Evolutionary conservation across 1,140 invertebrate species (phyloP).

Genomic region (Cotesia vestalis): DNA sequence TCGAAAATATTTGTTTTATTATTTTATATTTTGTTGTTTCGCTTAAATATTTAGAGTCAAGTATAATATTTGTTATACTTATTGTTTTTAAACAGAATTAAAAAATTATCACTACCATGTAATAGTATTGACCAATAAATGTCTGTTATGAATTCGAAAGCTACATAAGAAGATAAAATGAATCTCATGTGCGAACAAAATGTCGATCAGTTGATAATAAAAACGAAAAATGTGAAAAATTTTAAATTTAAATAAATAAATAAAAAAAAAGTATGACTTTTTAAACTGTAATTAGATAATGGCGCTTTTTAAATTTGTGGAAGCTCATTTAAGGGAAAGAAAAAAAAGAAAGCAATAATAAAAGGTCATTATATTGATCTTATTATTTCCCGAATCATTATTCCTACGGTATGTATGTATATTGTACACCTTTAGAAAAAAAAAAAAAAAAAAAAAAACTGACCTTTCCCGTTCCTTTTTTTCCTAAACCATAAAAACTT

Average conservation of each 20-base stretch:
- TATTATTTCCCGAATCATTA: constrained; percentile 55
- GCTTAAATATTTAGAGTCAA: background rate
- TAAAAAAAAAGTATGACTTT: background rate
- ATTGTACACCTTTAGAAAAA: constrained; percentile 57
- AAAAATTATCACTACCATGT: too few relatives aligned
- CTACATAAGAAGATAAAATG: background rate
- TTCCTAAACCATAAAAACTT: constrained; percentile 46
- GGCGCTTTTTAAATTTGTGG: background rate
- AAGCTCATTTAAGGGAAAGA: background rate
- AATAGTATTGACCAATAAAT: too few relatives aligned
- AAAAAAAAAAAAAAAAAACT: constrained; percentile 20
- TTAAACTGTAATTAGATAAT: constrained; percentile 25
- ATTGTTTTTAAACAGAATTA: too few relatives aligned
- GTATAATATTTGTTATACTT: background rate
- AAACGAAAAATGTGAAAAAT: background rate
- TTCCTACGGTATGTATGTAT: constrained; percentile 65
- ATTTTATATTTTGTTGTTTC: background rate
- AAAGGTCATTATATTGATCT: constrained; percentile 47
- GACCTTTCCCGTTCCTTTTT: constrained; percentile 45
- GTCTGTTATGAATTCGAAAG: background rate
- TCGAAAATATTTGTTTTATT: background rate
- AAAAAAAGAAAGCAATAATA: constrained; percentile 55
- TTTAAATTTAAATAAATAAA: background rate
- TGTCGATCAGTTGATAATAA: constrained; percentile 2
- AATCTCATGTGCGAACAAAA: constrained; percentile 9